Conservation (phyloP, 2,113 vertebrate species). For the Progne subis region DNA sequence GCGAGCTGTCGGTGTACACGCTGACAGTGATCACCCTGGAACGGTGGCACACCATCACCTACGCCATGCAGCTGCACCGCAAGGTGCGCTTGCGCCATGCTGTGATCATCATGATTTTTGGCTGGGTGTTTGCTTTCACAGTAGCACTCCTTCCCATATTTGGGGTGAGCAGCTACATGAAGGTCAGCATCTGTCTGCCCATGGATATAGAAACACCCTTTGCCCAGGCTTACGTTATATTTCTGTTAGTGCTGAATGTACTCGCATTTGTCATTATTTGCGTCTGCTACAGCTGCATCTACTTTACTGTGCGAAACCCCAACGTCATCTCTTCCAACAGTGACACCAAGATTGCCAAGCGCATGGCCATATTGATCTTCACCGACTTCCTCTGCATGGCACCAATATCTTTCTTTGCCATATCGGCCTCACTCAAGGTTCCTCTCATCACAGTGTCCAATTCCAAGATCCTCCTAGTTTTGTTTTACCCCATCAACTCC, state of each 20-base stretch:
- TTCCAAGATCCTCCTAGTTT: slow-evolving; percentile 91
- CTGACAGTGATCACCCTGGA: slow-evolving; percentile 92
- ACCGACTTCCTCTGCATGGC: slow-evolving; percentile 97
- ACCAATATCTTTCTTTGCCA: slow-evolving; percentile 96
- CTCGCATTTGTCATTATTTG: slow-evolving; percentile 89
- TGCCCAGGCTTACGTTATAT: slow-evolving; percentile 87
- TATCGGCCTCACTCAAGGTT: slow-evolving; percentile 90
- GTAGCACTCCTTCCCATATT: slow-evolving; percentile 86
- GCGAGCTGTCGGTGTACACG: slow-evolving; percentile 93
- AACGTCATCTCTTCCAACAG: slow-evolving; percentile 82
- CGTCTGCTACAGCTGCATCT: slow-evolving; percentile 90
- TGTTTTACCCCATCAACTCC: slow-evolving; percentile 98
- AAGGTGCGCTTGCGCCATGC: slow-evolving; percentile 88
- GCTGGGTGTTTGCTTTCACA: slow-evolving; percentile 88
- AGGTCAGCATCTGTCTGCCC: slow-evolving; percentile 95
- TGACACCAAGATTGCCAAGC: slow-evolving; percentile 89
- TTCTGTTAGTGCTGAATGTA: slow-evolving; percentile 88
- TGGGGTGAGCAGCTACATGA: slow-evolving; percentile 93
- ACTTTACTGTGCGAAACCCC: slow-evolving; percentile 88
- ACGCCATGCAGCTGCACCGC: slow-evolving; percentile 89
- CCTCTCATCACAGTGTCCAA: slow-evolving; percentile 94
- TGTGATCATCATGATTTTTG: slow-evolving; percentile 80
- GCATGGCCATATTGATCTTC: slow-evolving; percentile 96
- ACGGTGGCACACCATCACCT: slow-evolving; percentile 96
- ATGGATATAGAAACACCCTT: slow-evolving; percentile 88